These are phyloP conservation scores for Falco rusticolus DNA, from an alignment of 2,797 vertebrate species.

Conservation along the genomic window DNA sequence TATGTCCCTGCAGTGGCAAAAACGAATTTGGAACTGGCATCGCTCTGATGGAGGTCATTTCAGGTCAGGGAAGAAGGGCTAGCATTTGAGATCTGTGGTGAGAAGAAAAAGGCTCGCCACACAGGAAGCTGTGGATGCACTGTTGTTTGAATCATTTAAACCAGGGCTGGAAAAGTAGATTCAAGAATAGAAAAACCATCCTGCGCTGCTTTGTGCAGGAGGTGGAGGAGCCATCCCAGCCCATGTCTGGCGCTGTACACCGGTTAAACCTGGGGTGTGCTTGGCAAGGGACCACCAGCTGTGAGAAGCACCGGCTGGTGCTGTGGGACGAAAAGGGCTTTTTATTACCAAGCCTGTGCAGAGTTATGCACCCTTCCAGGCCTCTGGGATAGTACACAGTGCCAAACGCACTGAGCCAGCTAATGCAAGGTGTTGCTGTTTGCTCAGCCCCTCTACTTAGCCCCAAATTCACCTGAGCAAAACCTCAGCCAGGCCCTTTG, in stretches of 20 bases:
- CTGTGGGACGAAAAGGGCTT: neutral
- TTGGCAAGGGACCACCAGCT: rapidly evolving
- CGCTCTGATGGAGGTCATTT: neutral
- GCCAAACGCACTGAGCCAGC: rapidly evolving
- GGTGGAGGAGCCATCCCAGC: rapidly evolving
- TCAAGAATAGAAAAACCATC: neutral
- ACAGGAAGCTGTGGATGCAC: neutral
- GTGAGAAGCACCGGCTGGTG: neutral
- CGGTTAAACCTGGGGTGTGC: rapidly evolving
- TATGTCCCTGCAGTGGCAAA: rapidly evolving
- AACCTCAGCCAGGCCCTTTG: neutral
- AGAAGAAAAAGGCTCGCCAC: neutral
- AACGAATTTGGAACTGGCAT: rapidly evolving
- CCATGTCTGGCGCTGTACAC: rapidly evolving
- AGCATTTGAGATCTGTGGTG: neutral
- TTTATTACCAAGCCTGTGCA: rapidly evolving
- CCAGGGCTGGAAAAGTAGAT: neutral
- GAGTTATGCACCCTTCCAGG: neutral
- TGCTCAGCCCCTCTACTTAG: neutral
- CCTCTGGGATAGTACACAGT: rapidly evolving
- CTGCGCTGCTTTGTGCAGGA: rapidly evolving
- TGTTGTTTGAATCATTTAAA: neutral
- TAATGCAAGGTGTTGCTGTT: neutral
- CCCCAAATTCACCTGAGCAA: neutral
- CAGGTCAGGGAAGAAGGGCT: neutral